Conservation (phyloP, 2,888 invertebrate genomes). For the Endomychus coccineus region DNA sequence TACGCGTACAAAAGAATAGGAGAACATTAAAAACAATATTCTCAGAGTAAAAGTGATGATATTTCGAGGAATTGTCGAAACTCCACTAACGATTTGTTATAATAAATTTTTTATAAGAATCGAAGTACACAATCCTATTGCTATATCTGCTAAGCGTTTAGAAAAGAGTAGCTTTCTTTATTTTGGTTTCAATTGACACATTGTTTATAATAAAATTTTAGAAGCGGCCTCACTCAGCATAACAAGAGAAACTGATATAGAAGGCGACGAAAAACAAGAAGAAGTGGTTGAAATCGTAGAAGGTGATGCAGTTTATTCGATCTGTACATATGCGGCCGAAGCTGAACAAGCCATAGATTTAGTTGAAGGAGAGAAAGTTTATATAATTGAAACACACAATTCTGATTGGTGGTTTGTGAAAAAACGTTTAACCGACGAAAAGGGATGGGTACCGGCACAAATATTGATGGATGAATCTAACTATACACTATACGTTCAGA, state of each 20-base stretch:
- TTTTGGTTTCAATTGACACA: too few species aligned
- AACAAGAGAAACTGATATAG: conserved; percentile 40
- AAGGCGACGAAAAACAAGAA: conserved; percentile 36
- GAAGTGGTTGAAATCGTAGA: conserved; percentile 50
- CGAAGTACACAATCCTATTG: too few species aligned
- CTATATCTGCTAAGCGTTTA: too few species aligned
- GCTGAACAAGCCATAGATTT: conserved; percentile 81
- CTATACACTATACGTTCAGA: conserved; percentile 76
- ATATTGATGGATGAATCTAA: conserved; percentile 75
- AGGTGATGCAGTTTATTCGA: conserved; percentile 74
- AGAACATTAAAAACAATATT: too few species aligned
- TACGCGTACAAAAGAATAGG: too few species aligned
- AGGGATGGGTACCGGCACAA: conserved; percentile 90
- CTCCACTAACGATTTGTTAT: too few species aligned
- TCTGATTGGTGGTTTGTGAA: conserved; percentile 91
- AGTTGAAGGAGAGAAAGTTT: conserved; percentile 84
- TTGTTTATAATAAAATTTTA: too few species aligned
- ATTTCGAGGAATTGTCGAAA: too few species aligned
- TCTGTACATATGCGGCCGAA: conserved; percentile 79
- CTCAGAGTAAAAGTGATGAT: too few species aligned
- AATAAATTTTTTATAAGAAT: too few species aligned
- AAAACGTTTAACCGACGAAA: conserved; percentile 83
- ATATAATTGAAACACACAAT: conserved; percentile 73
- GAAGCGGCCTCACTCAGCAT: conserved; percentile 45
- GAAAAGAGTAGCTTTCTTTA: too few species aligned